Conservation (phyloP, 2,113 vertebrate genomes). For the Ptyas mucosa region DNA sequence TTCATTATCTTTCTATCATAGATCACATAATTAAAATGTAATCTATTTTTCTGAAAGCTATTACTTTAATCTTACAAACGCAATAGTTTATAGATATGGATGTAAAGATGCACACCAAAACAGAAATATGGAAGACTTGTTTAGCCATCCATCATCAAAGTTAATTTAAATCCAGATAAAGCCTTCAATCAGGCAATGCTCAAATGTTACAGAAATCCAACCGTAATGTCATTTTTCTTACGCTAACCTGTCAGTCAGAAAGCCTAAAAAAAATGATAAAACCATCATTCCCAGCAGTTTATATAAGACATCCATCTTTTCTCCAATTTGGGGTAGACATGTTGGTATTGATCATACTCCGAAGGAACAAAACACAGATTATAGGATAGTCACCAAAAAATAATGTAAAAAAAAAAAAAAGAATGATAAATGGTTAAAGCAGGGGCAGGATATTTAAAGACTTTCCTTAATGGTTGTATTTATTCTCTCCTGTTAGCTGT, state of each 20-base stretch:
- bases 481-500: background rate
- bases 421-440: conserved; percentile 10
- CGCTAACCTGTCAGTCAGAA: conserved; percentile 31
- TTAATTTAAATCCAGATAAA: conserved; percentile 32
- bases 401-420: conserved; percentile 33
- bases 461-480: background rate
- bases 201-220: conserved; percentile 40
- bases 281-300: background rate
- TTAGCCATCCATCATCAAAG: background rate
- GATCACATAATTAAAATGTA: background rate
- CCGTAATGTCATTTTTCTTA: conserved; percentile 33
- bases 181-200: conserved; percentile 29
- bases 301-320: conserved; percentile 25
- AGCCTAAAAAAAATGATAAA: conserved; percentile 23
- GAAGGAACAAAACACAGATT: conserved; percentile 19
- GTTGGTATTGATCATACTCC: conserved; percentile 33
- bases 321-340: conserved; percentile 21
- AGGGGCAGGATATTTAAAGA: background rate
- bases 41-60: background rate
- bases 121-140: background rate
- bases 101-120: background rate
- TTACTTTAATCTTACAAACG: background rate
- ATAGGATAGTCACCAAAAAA: conserved; percentile 4
- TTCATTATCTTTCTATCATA: conserved; percentile 6
- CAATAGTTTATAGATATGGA: background rate